Conservation (phyloP, 2,113 vertebrate genomes). For the Anser brachyrhynchus region DNA sequence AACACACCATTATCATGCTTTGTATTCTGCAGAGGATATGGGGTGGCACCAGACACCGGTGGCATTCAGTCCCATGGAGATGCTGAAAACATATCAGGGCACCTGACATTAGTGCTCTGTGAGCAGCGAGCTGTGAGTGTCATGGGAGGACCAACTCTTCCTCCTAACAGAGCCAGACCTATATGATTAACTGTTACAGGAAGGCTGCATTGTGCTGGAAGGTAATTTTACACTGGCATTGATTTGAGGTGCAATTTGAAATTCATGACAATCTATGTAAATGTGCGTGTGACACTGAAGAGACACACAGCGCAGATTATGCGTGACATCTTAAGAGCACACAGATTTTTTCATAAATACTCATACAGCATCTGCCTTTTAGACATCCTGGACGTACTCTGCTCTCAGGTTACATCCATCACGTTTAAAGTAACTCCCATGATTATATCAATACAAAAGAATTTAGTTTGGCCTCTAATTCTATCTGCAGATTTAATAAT, state of each 20-base stretch:
- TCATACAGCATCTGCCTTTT: constrained; percentile 75
- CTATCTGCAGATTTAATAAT: constrained; percentile 72
- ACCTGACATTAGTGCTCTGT: fast-evolving
- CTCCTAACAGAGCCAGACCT: not conserved
- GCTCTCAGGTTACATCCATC: constrained; percentile 40
- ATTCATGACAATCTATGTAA: constrained; percentile 80
- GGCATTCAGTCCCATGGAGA: not conserved
- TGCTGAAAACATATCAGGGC: fast-evolving
- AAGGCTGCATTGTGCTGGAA: constrained; percentile 43
- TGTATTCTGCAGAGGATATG: fast-evolving
- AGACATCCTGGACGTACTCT: constrained; percentile 45
- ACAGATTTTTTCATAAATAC: constrained; percentile 77
- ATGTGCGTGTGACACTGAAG: constrained; percentile 80
- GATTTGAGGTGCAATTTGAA: constrained; percentile 78
- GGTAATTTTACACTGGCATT: constrained; percentile 73
- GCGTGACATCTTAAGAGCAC: constrained; percentile 78
- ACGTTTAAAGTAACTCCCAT: constrained; percentile 32
- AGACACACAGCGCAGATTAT: constrained; percentile 76
- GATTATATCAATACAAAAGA: constrained; percentile 54
- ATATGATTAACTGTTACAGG: constrained; percentile 53
- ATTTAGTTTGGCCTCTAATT: constrained; percentile 61
- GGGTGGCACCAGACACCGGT: not conserved
- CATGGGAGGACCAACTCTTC: not conserved
- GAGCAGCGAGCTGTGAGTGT: not conserved
- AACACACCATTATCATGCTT: fast-evolving